A percentile compares a stretch with the other conserved stretches of the same genome.
phyloP scores from a whole-genome alignment of 64 coral and sea anemone genomes.

The Acropora yongei region DNA sequence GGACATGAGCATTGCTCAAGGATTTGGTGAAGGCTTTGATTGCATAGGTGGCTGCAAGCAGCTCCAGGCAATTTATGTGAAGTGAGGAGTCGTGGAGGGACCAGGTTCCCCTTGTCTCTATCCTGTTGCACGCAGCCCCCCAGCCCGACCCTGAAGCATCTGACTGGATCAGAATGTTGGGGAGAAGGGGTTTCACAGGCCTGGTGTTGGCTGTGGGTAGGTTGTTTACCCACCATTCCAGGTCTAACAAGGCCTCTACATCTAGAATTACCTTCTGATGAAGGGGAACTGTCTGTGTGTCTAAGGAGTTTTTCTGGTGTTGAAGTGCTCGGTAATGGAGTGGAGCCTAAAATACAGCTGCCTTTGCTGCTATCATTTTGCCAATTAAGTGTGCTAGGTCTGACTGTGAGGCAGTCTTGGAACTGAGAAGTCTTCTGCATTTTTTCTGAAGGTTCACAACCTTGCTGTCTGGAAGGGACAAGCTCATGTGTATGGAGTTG shows the following conservation, averaged over 20 bases:
- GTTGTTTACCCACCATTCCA: neutral
- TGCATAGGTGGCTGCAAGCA: no score
- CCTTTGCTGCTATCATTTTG: constrained; percentile 9
- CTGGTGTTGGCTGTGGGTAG: constrained; percentile 8
- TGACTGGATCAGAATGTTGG: constrained; percentile 33
- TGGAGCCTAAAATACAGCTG: constrained; percentile 19
- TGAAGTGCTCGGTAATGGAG: constrained; percentile 9
- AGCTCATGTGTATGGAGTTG: constrained; percentile 6
- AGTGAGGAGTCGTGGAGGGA: no score
- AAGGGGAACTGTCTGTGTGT: no score
- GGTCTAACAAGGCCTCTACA: no score
- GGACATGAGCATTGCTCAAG: no score
- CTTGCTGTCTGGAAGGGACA: constrained; percentile 15
- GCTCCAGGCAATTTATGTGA: no score
- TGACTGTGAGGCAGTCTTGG: neutral
- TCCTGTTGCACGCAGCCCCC: constrained; percentile 39
- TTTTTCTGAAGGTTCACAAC: neutral
- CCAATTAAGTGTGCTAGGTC: constrained; percentile 45
- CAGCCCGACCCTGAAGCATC: constrained; percentile 49
- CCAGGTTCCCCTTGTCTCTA: constrained; percentile 1
- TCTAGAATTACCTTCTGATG: neutral
- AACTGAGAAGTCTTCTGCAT: neutral
- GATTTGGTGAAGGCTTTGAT: no score
- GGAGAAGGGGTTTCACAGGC: neutral
- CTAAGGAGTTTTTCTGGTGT: neutral